These are phyloP conservation scores for Agelastica alni DNA, from an alignment of 2,888 invertebrate species.

Conservation along the genomic window DNA sequence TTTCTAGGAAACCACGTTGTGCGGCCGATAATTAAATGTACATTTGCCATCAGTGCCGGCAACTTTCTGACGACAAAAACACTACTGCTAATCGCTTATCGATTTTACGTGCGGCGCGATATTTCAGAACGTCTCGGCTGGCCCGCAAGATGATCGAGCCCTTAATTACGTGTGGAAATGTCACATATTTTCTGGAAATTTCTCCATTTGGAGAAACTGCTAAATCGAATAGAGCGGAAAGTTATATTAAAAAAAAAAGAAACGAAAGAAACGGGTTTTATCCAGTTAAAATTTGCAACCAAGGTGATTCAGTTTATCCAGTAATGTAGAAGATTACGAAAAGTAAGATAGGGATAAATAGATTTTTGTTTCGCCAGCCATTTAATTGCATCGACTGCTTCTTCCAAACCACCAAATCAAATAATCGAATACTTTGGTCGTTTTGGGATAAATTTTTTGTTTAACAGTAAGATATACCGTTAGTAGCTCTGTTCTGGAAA, in stretches of 20 bases:
- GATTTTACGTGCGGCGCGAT: constrained; percentile 27
- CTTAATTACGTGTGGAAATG: constrained; percentile 21
- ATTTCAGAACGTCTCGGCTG: constrained; percentile 3
- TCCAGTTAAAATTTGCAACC: no score
- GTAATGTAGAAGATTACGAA: no score
- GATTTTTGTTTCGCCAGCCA: no score
- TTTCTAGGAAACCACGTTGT: background rate
- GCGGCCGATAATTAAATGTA: constrained; percentile 37
- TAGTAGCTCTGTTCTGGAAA: no score
- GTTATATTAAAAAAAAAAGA: constrained; percentile 13
- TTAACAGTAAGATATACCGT: no score
- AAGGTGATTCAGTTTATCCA: no score
- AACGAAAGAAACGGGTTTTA: background rate
- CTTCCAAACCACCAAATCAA: no score
- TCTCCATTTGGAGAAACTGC: constrained; percentile 1
- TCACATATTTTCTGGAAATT: constrained; percentile 17
- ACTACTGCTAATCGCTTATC: constrained; percentile 35
- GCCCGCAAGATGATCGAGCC: constrained; percentile 7
- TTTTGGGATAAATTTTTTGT: no score
- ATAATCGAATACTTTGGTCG: no score
- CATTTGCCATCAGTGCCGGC: constrained; percentile 32
- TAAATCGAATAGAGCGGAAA: background rate
- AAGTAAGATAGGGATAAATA: no score
- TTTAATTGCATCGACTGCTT: no score
- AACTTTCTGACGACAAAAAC: constrained; percentile 34